These are phyloP conservation scores for Dynastes maya DNA, from an alignment of 2,888 invertebrate species.

Conservation along the genomic window DNA sequence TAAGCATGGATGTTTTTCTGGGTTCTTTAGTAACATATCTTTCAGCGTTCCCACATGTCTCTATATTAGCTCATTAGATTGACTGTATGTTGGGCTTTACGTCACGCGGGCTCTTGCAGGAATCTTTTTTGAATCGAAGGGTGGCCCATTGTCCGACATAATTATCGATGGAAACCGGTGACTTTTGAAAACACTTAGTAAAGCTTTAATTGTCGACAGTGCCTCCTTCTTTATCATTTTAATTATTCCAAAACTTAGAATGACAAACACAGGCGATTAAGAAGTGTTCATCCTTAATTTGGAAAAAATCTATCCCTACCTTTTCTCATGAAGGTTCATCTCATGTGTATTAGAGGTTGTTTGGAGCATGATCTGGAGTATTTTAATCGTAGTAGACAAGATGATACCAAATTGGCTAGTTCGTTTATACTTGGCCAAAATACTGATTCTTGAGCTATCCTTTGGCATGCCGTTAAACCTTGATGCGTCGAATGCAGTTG, in stretches of 20 bases:
- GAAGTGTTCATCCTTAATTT: background rate
- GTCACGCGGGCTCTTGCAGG: background rate
- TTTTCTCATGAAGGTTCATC: background rate
- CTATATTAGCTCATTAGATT: constrained; percentile 4
- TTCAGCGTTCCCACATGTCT: background rate
- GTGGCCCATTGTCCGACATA: background rate
- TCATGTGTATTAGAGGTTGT: constrained; percentile 7
- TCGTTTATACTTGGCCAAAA: background rate
- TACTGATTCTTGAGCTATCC: background rate
- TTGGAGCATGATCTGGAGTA: background rate
- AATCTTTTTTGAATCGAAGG: constrained; percentile 4
- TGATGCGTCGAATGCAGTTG: no score
- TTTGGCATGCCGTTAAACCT: no score
- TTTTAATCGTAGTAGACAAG: background rate
- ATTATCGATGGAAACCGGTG: background rate
- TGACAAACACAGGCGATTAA: background rate
- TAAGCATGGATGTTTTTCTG: constrained; percentile 2
- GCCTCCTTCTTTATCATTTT: background rate
- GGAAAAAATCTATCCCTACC: background rate
- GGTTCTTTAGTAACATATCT: background rate
- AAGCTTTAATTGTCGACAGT: background rate
- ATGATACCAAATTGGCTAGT: background rate
- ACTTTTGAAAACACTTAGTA: background rate
- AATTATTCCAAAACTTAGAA: constrained; percentile 8
- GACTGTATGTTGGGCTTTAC: background rate